Percentiles rank a stretch among this genome's conserved stretches.
Evolutionary conservation across 2,888 invertebrate species (phyloP).

Genomic region (Platynereis dumerilii): DNA sequence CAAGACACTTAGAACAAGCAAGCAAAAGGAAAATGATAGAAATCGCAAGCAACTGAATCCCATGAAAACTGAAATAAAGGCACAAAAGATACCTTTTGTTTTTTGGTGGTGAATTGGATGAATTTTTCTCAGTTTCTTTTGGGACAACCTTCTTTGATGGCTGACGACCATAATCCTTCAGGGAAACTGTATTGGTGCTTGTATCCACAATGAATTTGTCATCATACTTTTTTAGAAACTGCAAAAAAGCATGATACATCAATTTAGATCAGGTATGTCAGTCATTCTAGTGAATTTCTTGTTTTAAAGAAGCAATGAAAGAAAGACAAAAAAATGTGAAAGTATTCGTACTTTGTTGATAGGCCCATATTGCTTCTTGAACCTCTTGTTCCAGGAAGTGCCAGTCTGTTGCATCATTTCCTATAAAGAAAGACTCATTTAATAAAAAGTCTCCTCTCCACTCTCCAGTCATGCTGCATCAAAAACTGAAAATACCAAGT

Average conservation of each 20-base stretch:
- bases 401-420: conserved; percentile 60
- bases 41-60: neutral
- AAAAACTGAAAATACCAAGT: conserved; percentile 16
- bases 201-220: conserved; percentile 50
- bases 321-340: no score
- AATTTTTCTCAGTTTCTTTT: no score
- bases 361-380: conserved; percentile 57
- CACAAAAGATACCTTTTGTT: no score
- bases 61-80: neutral
- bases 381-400: conserved; percentile 61
- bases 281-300: no score
- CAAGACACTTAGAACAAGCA: neutral
- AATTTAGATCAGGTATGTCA: no score
- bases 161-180: no score
- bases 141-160: no score
- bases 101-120: no score
- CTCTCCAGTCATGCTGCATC: neutral
- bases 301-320: no score
- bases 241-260: conserved; percentile 29
- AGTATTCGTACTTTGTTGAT: conserved; percentile 53
- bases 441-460: neutral
- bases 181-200: no score
- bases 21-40: no score
- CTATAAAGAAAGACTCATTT: conserved; percentile 37
- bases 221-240: conserved; percentile 53